phyloP scores from a whole-genome alignment of 2,888 invertebrate species.

The Acanthacorydalis orientalis region DNA sequence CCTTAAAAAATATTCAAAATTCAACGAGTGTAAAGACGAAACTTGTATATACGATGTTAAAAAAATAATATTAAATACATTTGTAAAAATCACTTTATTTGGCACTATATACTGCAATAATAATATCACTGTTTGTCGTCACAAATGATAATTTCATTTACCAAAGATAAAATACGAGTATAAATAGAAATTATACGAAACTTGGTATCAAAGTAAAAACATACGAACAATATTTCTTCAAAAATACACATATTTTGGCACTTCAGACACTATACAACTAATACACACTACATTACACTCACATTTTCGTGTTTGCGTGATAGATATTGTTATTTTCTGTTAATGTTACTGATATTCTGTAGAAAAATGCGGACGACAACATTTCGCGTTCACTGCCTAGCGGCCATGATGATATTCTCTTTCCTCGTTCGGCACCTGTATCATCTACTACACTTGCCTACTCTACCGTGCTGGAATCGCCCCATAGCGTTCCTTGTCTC shows the following conservation, averaged over 20 bases:
- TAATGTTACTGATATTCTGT: background rate
- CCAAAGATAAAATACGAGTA: background rate
- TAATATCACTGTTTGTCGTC: background rate
- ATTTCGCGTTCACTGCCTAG: constrained; percentile 1
- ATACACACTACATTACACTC: background rate
- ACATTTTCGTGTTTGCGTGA: background rate
- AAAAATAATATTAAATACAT: background rate
- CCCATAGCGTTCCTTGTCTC: constrained; percentile 2
- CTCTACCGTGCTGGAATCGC: constrained; percentile 7
- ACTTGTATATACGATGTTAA: background rate
- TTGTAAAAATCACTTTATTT: background rate
- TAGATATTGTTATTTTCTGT: background rate
- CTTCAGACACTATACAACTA: background rate
- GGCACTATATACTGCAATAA: background rate
- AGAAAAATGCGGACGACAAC: background rate
- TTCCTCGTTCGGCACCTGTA: background rate
- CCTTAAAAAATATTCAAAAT: background rate
- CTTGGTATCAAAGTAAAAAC: background rate
- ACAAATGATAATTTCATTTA: background rate
- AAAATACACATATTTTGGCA: constrained; percentile 3
- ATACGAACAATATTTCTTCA: background rate
- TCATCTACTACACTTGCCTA: constrained; percentile 3
- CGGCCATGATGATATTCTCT: constrained; percentile 5
- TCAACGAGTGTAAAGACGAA: background rate
- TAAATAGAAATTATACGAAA: background rate